These are phyloP conservation scores for Eunapius fragilis DNA, from an alignment of 37 sponge, comb jelly and placozoan genomes.

Conservation along the genomic window DNA sequence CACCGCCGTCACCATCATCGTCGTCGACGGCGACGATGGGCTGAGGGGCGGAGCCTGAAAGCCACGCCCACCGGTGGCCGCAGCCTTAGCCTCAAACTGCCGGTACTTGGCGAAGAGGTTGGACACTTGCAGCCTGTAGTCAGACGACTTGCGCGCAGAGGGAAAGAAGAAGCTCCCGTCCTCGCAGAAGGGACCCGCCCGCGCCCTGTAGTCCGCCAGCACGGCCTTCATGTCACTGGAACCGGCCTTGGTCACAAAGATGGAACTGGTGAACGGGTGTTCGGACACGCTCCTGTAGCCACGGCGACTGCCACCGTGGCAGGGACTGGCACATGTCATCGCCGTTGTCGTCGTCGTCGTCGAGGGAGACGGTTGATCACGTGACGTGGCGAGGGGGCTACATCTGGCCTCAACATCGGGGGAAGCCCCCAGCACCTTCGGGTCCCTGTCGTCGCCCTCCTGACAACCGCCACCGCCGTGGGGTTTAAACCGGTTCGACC, in stretches of 20 bases:
- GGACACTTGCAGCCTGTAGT: constrained; percentile 24
- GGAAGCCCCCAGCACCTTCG: too few species aligned
- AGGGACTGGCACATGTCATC: neutral
- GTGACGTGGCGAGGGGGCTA: neutral
- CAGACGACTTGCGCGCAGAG: constrained; percentile 26
- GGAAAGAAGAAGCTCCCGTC: constrained; percentile 56
- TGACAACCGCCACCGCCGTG: neutral
- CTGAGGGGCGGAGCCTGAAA: too few species aligned
- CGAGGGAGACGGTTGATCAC: neutral
- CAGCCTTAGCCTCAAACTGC: constrained; percentile 22
- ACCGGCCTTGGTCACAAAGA: constrained; percentile 41
- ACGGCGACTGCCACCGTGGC: too few species aligned
- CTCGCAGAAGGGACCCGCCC: constrained; percentile 38
- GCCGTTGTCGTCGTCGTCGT: neutral
- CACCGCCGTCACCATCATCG: too few species aligned
- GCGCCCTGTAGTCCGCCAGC: constrained; percentile 72
- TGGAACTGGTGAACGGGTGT: constrained; percentile 65
- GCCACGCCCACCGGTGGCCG: neutral
- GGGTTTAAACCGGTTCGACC: constrained; percentile 74
- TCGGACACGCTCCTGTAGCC: constrained; percentile 65
- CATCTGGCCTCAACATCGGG: too few species aligned
- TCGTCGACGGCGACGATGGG: too few species aligned
- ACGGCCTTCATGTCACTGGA: constrained; percentile 64
- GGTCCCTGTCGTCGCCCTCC: too few species aligned
- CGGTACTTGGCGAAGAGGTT: constrained; percentile 41